Conservation (phyloP, 64 coral and sea anemone species). For the Pachyseris speciosa region DNA sequence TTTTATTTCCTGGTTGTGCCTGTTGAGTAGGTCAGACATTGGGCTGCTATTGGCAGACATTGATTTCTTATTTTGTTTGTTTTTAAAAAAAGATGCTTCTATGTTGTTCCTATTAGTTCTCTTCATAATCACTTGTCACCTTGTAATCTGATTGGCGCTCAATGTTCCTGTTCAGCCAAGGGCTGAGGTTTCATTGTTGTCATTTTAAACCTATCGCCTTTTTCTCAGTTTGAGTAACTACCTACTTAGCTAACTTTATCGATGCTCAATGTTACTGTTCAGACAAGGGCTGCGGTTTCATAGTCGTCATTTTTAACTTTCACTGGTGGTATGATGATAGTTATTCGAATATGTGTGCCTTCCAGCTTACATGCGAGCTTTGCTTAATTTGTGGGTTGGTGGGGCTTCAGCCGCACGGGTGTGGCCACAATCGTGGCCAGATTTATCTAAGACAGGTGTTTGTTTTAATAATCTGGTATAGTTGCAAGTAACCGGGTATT, state of each 20-base stretch:
- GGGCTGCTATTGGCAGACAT: neutral
- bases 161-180: no score
- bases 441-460: neutral
- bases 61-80: no score
- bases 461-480: neutral
- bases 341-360: neutral
- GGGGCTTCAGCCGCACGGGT: neutral
- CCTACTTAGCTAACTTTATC: neutral
- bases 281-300: neutral
- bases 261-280: neutral
- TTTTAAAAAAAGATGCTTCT: no score
- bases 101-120: no score
- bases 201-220: neutral
- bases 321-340: no score
- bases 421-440: neutral
- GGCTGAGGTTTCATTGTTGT: no score
- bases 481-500: neutral
- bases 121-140: no score
- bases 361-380: neutral
- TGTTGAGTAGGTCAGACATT: neutral
- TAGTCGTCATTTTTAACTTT: neutral
- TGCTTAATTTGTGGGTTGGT: neutral
- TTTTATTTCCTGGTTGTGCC: neutral
- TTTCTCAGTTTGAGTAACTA: neutral
- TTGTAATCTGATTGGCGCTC: no score